phyloP scores from a whole-genome alignment of 2,797 vertebrate genomes.

The Ceryle rudis region DNA sequence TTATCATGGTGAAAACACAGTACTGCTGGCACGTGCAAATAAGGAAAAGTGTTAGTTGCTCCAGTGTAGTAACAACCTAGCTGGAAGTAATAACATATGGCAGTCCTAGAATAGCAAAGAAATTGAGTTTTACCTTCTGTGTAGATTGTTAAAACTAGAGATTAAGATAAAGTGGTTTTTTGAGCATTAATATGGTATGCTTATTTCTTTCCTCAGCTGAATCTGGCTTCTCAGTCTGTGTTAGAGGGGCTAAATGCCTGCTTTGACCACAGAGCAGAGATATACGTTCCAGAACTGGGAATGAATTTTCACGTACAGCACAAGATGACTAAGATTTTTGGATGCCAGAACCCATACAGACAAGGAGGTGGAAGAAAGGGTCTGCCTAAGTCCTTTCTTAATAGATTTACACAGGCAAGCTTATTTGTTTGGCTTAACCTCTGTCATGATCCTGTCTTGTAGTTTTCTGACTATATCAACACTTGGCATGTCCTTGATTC shows the following conservation, averaged over 20 bases:
- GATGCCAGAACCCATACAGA: slow-evolving; percentile 96
- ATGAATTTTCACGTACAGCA: slow-evolving; percentile 95
- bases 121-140: background rate
- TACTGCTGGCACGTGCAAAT: background rate
- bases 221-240: slow-evolving; percentile 96
- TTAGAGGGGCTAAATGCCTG: slow-evolving; percentile 96
- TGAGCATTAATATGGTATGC: background rate
- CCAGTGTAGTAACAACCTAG: background rate
- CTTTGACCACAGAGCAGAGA: slow-evolving; percentile 96
- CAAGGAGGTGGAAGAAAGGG: slow-evolving; percentile 97
- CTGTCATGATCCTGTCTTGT: background rate
- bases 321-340: slow-evolving; percentile 94
- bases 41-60: background rate
- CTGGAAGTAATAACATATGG: background rate
- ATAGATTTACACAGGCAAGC: slow-evolving; percentile 95
- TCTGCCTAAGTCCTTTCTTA: slow-evolving; percentile 95
- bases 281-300: slow-evolving; percentile 93
- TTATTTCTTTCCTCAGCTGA: slow-evolving; percentile 79
- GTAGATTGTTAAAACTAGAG: background rate
- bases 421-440: background rate
- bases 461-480: background rate
- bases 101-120: background rate
- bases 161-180: background rate
- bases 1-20: background rate
- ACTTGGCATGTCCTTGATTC: background rate